Conservation (phyloP, 2,797 vertebrate genomes). For the Prunella strophiata region DNA sequence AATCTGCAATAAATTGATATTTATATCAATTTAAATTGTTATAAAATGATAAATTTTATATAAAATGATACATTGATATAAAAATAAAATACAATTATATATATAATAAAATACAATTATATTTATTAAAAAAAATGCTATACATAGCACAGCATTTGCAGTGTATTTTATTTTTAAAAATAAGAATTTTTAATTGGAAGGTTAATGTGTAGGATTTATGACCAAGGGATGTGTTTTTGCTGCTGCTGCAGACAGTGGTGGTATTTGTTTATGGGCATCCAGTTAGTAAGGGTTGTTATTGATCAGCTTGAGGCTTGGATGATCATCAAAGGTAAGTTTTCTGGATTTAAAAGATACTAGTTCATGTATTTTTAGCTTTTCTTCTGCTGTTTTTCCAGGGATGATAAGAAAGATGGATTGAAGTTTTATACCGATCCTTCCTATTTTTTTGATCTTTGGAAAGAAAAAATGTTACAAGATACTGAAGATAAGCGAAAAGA, state of each 20-base stretch:
- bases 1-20: neutral
- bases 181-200: neutral
- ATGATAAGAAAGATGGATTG: slow-evolving; percentile 94
- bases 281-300: neutral
- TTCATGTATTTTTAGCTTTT: neutral
- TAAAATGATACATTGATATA: too few relatives aligned
- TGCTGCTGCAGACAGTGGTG: neutral
- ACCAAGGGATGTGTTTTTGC: neutral
- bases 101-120: too few relatives aligned
- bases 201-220: neutral
- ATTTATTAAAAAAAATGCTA: too few relatives aligned
- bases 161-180: neutral
- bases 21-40: too few relatives aligned
- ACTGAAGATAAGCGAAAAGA: slow-evolving; percentile 99
- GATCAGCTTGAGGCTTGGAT: neutral
- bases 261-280: neutral
- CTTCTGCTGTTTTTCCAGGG: slow-evolving; percentile 77
- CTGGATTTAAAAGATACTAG: neutral
- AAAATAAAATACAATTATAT: too few relatives aligned
- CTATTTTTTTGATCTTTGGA: slow-evolving; percentile 99
- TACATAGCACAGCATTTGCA: neutral
- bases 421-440: slow-evolving; percentile 98
- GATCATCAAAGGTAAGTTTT: neutral
- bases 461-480: slow-evolving; percentile 99
- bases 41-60: too few relatives aligned